A percentile compares a stretch with the other conserved stretches of the same genome.
phyloP scores from a whole-genome alignment of 1,140 invertebrate genomes.

The Stegodyphus dumicola region DNA sequence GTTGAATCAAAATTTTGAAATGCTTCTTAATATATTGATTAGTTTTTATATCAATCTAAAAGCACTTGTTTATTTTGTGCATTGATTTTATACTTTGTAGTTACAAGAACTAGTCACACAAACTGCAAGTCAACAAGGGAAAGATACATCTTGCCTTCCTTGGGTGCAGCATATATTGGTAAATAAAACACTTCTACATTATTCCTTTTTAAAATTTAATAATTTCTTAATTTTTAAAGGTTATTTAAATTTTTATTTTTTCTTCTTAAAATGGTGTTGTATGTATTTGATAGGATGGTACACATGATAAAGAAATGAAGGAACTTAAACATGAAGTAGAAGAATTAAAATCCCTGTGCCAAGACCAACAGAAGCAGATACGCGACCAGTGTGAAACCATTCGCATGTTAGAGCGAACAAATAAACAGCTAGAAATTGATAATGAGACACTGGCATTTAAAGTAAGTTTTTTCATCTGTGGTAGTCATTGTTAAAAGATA shows the following conservation, averaged over 20 bases:
- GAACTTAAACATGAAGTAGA: constrained; percentile 37
- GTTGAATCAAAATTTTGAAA: no score
- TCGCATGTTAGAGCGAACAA: constrained; percentile 52
- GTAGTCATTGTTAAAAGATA: neutral
- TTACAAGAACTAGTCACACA: constrained; percentile 55
- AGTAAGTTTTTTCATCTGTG: constrained; percentile 24
- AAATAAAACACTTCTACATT: neutral
- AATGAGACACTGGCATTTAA: constrained; percentile 63
- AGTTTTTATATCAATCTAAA: no score
- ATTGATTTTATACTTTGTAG: constrained; percentile 4
- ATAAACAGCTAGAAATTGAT: constrained; percentile 62
- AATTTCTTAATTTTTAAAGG: neutral
- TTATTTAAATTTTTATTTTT: no score
- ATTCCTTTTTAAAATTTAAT: neutral
- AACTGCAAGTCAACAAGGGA: constrained; percentile 32
- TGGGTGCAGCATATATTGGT: constrained; percentile 57
- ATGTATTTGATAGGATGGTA: constrained; percentile 29
- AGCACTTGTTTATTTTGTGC: no score
- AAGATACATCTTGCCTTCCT: constrained; percentile 20
- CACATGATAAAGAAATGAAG: constrained; percentile 43
- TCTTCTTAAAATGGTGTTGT: no score
- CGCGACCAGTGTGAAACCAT: constrained; percentile 49
- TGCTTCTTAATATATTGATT: no score
- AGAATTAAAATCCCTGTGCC: constrained; percentile 25
- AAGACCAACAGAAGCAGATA: constrained; percentile 55